Conservation (phyloP, 2,888 invertebrate genomes). For the Hypercompe scribonia region DNA sequence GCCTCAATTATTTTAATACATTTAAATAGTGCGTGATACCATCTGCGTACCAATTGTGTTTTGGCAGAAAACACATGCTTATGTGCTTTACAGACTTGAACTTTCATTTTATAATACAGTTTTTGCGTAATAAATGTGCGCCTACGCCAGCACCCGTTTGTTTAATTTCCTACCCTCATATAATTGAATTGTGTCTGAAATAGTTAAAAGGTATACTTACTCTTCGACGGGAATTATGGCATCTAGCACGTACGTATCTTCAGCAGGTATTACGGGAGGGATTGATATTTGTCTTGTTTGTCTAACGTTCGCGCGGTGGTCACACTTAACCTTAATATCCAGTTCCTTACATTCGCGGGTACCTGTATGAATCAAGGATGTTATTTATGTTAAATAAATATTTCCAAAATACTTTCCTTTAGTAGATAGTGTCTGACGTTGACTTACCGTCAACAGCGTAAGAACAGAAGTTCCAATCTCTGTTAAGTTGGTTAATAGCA, state of each 20-base stretch:
- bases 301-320: constrained; percentile 90
- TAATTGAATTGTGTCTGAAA: constrained; percentile 9
- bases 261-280: constrained; percentile 87
- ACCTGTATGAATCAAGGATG: constrained; percentile 68
- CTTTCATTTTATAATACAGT: constrained; percentile 33
- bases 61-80: constrained; percentile 53
- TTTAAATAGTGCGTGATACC: constrained; percentile 33
- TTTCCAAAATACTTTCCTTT: not conserved
- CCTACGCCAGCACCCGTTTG: constrained; percentile 60
- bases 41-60: constrained; percentile 40
- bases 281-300: constrained; percentile 88
- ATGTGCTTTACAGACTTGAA: constrained; percentile 53
- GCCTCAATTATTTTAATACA: constrained; percentile 35
- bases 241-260: constrained; percentile 93
- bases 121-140: constrained; percentile 35
- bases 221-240: constrained; percentile 94
- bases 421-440: not conserved
- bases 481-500: constrained; percentile 95
- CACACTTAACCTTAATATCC: constrained; percentile 96
- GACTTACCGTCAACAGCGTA: constrained; percentile 93
- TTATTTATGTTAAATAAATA: not conserved
- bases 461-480: constrained; percentile 99
- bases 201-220: constrained; percentile 84
- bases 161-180: constrained; percentile 27
- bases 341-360: constrained; percentile 95